Evolutionary conservation across 64 coral and sea anemone species (phyloP).

Genomic region (Trachythela sp.): DNA sequence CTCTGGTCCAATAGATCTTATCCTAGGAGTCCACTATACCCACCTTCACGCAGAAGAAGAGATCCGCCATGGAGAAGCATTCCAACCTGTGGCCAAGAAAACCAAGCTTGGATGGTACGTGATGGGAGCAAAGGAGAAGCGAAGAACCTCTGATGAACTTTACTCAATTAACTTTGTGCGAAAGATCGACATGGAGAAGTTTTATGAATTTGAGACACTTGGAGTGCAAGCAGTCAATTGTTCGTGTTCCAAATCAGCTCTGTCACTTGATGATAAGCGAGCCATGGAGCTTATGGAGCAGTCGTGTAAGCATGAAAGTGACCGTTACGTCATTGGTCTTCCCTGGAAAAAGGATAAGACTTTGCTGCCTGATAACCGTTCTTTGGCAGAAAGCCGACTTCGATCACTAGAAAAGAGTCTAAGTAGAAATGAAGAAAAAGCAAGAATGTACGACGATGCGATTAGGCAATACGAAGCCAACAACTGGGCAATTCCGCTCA

Average conservation of each 20-base stretch:
- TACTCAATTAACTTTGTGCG: not conserved
- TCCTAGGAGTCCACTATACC: not conserved
- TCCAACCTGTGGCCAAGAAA: conserved; percentile 19
- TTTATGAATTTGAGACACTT: conserved; percentile 29
- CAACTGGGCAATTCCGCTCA: not conserved
- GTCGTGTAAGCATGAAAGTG: not conserved
- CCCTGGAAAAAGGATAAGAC: conserved; percentile 24
- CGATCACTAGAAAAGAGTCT: not conserved
- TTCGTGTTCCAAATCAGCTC: not conserved
- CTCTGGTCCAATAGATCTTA: not conserved
- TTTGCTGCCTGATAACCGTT: conserved; percentile 8
- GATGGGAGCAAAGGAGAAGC: not conserved
- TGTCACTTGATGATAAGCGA: not conserved
- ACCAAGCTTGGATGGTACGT: conserved; percentile 33
- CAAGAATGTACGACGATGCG: not conserved
- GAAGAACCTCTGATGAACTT: not conserved
- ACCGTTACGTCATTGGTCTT: not conserved
- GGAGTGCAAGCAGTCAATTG: conserved; percentile 5
- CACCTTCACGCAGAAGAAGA: not conserved
- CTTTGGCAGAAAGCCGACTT: not conserved
- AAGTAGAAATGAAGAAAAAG: not conserved
- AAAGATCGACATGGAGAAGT: not conserved
- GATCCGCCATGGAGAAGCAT: not conserved
- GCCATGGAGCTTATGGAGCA: not conserved
- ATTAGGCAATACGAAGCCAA: not conserved